phyloP scores from a whole-genome alignment of 2,113 vertebrate species.

The Cyprinodon variegatus region DNA sequence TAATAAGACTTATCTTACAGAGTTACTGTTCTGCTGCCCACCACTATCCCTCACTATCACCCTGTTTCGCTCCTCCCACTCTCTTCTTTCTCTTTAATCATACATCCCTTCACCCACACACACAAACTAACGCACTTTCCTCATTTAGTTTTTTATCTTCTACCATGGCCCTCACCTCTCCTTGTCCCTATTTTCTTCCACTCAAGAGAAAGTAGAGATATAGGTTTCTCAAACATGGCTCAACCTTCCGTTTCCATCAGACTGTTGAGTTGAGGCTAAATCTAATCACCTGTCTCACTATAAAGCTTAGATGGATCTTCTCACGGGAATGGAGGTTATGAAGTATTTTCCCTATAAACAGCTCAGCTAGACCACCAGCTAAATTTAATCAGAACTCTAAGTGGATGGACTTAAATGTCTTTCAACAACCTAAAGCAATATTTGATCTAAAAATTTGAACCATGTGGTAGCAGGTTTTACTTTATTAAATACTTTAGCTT shows the following conservation, averaged over 20 bases:
- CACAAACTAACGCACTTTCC: background rate
- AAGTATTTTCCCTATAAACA: slow-evolving; percentile 13
- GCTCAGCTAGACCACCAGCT: background rate
- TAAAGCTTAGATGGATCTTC: background rate
- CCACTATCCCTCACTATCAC: slow-evolving; percentile 38
- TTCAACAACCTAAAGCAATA: background rate
- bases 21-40: slow-evolving; percentile 48
- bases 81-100: slow-evolving; percentile 38
- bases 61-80: slow-evolving; percentile 9
- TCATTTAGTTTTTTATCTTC: slow-evolving; percentile 40
- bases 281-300: slow-evolving; percentile 5
- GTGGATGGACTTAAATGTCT: background rate
- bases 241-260: slow-evolving; percentile 6
- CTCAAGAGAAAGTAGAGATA: slow-evolving; percentile 11
- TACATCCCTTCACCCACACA: slow-evolving; percentile 7
- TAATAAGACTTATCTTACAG: slow-evolving; percentile 64
- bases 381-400: slow-evolving; percentile 1
- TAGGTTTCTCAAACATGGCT: slow-evolving; percentile 14
- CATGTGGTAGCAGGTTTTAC: background rate
- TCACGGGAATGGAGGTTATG: background rate
- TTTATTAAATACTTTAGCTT: background rate
- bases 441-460: background rate
- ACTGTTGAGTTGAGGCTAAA: slow-evolving; percentile 4
- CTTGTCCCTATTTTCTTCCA: slow-evolving; percentile 34
- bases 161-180: slow-evolving; percentile 54